phyloP scores from a whole-genome alignment of 2,888 invertebrate genomes.

The Drosophila pegasa region DNA sequence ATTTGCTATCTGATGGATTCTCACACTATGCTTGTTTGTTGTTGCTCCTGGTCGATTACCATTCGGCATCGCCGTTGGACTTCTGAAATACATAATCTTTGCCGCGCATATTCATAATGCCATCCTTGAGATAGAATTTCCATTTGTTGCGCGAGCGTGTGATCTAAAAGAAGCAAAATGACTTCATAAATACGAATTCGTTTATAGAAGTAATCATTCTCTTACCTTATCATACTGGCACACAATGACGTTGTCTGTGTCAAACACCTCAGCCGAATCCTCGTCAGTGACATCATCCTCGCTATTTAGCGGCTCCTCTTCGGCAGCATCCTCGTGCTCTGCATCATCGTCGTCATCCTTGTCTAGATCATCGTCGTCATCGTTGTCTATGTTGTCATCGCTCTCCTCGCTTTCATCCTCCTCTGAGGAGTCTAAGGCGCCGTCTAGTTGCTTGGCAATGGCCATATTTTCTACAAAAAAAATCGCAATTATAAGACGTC shows the following conservation, averaged over 20 bases:
- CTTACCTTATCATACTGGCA: constrained; percentile 99
- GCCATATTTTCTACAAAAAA: constrained; percentile 77
- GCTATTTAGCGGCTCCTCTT: constrained; percentile 97
- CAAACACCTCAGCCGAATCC: constrained; percentile 97
- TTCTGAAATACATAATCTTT: constrained; percentile 99
- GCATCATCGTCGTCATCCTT: constrained; percentile 88
- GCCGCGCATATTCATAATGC: constrained; percentile 99
- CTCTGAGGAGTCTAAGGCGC: constrained; percentile 89
- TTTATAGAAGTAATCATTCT: not conserved
- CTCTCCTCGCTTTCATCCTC: constrained; percentile 93
- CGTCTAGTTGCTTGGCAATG: constrained; percentile 87
- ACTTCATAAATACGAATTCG: not conserved
- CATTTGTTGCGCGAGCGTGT: constrained; percentile 99
- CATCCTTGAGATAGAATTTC: constrained; percentile 99
- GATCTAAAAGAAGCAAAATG: constrained; percentile 87
- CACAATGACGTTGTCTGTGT: constrained; percentile 99
- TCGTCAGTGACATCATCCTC: constrained; percentile 99
- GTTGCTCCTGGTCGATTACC: constrained; percentile 87
- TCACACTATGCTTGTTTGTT: constrained; percentile 36
- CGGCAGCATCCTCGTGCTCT: constrained; percentile 89
- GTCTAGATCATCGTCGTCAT: constrained; percentile 91
- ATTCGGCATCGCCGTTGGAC: constrained; percentile 99
- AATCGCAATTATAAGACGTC: not conserved
- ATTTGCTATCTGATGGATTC: constrained; percentile 13
- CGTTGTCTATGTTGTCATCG: constrained; percentile 88